phyloP scores from a whole-genome alignment of 2,797 vertebrate genomes.

The Vireo griseus region DNA sequence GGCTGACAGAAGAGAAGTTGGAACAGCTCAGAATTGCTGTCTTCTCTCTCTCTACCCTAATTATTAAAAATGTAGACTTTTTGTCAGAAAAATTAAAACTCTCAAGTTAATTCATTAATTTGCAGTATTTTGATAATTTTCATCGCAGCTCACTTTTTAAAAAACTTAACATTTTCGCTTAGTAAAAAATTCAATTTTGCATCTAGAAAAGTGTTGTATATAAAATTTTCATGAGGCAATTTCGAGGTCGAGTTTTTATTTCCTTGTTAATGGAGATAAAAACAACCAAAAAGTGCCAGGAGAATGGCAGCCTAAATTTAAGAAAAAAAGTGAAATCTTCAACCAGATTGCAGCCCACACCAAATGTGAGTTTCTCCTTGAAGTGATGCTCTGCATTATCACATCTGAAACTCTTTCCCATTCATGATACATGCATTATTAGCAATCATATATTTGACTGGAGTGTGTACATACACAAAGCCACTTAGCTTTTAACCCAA shows the following conservation, averaged over 20 bases:
- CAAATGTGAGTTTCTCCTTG: background rate
- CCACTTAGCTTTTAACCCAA: slow-evolving; percentile 47
- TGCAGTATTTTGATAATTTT: background rate
- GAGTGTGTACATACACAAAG: slow-evolving; percentile 7
- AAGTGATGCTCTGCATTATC: background rate
- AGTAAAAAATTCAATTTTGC: background rate
- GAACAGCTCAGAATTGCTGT: background rate
- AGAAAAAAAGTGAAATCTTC: background rate
- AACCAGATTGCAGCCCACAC: background rate
- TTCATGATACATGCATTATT: background rate
- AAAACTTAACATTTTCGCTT: background rate
- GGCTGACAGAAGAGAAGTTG: background rate
- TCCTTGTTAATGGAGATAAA: background rate
- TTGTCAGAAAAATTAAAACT: background rate
- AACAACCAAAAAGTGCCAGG: background rate
- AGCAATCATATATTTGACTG: slow-evolving; percentile 15
- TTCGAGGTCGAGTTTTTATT: background rate
- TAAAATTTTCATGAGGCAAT: background rate
- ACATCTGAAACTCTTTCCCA: background rate
- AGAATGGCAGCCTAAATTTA: background rate
- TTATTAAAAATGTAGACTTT: background rate
- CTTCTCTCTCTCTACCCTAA: background rate
- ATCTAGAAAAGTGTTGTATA: background rate
- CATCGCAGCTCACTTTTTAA: background rate
- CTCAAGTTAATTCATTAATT: background rate